Base-by-base conservation (phyloP, 2,888 invertebrate species). In the Ennomos quercinarius region DNA sequence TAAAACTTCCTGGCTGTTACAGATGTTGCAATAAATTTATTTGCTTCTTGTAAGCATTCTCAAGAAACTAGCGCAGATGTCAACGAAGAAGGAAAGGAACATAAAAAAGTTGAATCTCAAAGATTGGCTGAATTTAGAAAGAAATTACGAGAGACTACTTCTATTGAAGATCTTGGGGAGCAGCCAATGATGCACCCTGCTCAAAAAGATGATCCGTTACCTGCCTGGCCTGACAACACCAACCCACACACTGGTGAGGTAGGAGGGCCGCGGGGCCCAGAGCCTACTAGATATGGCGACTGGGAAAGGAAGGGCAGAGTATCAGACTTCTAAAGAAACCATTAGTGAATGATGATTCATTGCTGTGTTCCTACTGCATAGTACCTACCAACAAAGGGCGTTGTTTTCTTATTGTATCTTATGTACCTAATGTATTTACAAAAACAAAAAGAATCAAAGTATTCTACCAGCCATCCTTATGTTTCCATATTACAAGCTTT, bases 301-400 rank as follows among this genome's bases (percentile, higher is more conserved):
- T 99, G 99, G 99, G 99, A 99, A 84, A 94, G 99, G 69, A 99
- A 99, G 82, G 99, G 99, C 61, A 94, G 99, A 80, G 98, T 98
- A 40, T 94, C 97, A 1, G 99, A 99, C 93, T 99, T 99, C 91
- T 99, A 93, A 88, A 40, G 11, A 27, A 27, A 27, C 27, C 5
- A 27, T 27, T 17, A 17, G 27, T 4, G 0, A 6, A 4, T 27
- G 27, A 27, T 27, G 27, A 27, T 27, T 6, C 17, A 34, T 53
- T 46, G 4, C 11, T 13, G 4, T 5, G 11, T 39, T n/a, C n/a
- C 27, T 27, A 27, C 27, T 27, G 27, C 6, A n/a, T n/a, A n/a
- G n/a, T n/a, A n/a, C n/a, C n/a, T n/a, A n/a, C n/a, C n/a, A n/a
- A n/a, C n/a, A n/a, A n/a, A n/a, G n/a, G n/a, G n/a, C n/a, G n/a